These are phyloP conservation scores for Miichthys miiuy DNA, from an alignment of 2,797 vertebrate genomes.

Conservation along the genomic window DNA sequence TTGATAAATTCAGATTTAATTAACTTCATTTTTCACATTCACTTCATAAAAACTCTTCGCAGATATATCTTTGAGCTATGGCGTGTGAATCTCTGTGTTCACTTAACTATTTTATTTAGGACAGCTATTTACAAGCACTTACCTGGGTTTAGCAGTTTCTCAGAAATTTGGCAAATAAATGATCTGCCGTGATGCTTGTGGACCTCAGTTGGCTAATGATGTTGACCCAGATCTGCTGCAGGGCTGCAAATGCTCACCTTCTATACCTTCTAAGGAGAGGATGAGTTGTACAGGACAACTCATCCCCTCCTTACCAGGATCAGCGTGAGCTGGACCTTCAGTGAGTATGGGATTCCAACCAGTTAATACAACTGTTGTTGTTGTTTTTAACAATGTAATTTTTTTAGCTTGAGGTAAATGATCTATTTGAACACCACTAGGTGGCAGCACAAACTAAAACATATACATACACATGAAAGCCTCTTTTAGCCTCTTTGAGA, in stretches of 20 bases:
- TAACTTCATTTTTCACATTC: no score
- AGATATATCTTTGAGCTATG: no score
- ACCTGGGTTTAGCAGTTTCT: not conserved
- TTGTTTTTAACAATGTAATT: not conserved
- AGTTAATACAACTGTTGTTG: no score
- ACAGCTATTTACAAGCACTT: not conserved
- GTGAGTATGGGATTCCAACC: not conserved
- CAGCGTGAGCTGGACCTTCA: not conserved
- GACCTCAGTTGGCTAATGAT: not conserved
- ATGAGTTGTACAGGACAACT: no score
- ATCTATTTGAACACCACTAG: conserved; percentile 14
- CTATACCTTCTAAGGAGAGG: no score
- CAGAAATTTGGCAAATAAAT: not conserved
- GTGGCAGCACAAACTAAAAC: conserved; percentile 28
- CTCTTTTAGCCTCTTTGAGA: not conserved
- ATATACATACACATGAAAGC: not conserved
- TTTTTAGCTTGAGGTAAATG: not conserved
- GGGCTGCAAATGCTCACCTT: no score
- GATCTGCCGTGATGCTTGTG: not conserved
- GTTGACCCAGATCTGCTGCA: no score
- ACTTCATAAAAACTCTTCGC: no score
- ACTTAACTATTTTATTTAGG: no score
- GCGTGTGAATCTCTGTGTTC: no score
- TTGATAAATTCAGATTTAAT: no score
- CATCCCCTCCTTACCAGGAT: not conserved